A percentile compares a stretch with the other conserved stretches of the same genome.
These are phyloP conservation scores for Bombyx huttoni DNA, from an alignment of 2,888 invertebrate species.

Conservation along the genomic window DNA sequence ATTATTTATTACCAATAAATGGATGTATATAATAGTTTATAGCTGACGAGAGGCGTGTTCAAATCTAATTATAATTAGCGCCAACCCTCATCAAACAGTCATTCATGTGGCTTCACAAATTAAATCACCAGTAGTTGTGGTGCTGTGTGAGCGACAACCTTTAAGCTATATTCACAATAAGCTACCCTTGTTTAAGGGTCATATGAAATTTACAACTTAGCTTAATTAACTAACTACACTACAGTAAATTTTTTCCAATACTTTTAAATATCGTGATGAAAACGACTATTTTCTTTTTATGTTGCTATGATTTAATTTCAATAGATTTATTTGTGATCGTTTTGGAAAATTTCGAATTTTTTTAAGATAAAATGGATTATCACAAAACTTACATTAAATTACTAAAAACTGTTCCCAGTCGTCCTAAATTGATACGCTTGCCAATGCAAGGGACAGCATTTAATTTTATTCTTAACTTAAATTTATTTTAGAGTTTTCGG, in stretches of 20 bases:
- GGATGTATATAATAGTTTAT: not conserved
- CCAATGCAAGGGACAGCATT: too few species aligned
- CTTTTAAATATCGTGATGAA: too few species aligned
- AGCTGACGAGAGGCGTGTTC: not conserved
- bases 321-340: too few species aligned
- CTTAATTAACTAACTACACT: not conserved
- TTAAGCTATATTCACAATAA: not conserved
- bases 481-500: not conserved
- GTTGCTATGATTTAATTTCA: too few species aligned
- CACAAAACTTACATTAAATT: too few species aligned
- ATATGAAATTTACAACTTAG: not conserved
- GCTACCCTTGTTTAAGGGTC: not conserved
- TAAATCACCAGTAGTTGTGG: constrained; percentile 30
- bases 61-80: constrained; percentile 30
- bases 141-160: constrained; percentile 2
- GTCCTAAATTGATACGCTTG: too few species aligned
- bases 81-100: constrained; percentile 37
- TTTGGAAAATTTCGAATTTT: too few species aligned
- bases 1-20: too few species aligned
- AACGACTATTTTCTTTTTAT: too few species aligned
- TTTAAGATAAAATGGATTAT: too few species aligned
- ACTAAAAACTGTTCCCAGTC: too few species aligned
- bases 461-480: not conserved
- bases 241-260: too few species aligned
- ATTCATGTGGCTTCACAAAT: constrained; percentile 38